Percentiles rank a stretch among this genome's conserved stretches.
Conservation (phyloP, 2,113 vertebrate genomes). For the Siniperca chuatsi region DNA sequence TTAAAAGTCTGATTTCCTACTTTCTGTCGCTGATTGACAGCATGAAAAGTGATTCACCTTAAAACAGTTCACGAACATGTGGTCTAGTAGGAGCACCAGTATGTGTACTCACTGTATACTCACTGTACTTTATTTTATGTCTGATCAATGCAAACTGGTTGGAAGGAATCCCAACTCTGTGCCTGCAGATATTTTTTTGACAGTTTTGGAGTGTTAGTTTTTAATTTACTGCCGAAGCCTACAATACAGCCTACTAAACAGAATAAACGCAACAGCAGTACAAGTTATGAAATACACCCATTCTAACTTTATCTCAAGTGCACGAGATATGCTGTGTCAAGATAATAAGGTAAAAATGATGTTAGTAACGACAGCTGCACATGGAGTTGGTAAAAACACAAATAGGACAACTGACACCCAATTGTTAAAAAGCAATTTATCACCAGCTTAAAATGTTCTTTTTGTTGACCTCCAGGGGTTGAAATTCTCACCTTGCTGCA, state of each 20-base stretch:
- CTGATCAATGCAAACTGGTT: neutral
- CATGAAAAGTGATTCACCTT: neutral
- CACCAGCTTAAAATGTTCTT: neutral
- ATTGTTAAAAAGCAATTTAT: neutral
- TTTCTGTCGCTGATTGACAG: neutral
- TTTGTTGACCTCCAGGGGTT: neutral
- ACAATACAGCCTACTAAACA: neutral
- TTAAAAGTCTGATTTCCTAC: constrained; percentile 24
- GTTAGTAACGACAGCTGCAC: neutral
- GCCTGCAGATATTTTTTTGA: neutral
- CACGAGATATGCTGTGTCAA: neutral
- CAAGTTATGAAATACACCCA: no score
- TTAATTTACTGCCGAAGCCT: neutral
- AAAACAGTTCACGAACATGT: neutral
- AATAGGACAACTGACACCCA: neutral
- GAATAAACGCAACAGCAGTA: neutral
- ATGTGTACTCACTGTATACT: neutral
- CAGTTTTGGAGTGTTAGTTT: neutral
- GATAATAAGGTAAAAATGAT: neutral
- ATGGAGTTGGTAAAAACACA: neutral
- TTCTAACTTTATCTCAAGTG: neutral
- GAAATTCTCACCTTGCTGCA: neutral
- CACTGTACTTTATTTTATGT: neutral
- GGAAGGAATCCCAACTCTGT: neutral
- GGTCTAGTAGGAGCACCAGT: neutral